A percentile compares a stretch with the other conserved stretches of the same genome.
phyloP scores from a whole-genome alignment of 2,113 vertebrate species.

The Peromyscus polionotus region DNA sequence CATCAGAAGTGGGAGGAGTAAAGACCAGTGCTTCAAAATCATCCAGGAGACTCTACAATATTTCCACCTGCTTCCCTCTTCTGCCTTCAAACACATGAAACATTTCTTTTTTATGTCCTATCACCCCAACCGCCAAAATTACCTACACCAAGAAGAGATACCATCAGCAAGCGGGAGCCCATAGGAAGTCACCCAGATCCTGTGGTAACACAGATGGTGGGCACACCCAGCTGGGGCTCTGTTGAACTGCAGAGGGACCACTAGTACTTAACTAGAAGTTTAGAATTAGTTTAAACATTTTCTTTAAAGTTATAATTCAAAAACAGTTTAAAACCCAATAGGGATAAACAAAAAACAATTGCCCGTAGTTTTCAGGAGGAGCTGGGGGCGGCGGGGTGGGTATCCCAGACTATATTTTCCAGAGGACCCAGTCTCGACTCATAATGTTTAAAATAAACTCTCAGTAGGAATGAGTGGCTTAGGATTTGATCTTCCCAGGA shows the following conservation, averaged over 20 bases:
- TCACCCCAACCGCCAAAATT: neutral
- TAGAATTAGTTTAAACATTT: neutral
- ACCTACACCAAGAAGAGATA: neutral
- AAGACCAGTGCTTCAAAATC: neutral
- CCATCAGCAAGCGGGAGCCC: neutral
- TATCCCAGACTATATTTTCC: neutral
- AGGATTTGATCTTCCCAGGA: conserved; percentile 39
- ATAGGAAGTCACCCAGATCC: neutral
- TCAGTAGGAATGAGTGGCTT: neutral
- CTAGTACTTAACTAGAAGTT: neutral
- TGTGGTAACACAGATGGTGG: neutral
- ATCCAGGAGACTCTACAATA: neutral
- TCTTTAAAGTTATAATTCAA: conserved; percentile 35
- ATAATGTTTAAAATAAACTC: neutral
- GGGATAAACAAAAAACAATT: neutral
- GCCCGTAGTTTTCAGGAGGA: neutral
- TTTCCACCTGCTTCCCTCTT: neutral
- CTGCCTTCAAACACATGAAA: neutral
- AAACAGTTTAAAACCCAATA: conserved; percentile 9
- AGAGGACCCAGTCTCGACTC: neutral
- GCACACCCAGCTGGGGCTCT: neutral
- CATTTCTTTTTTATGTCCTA: neutral
- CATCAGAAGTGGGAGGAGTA: neutral
- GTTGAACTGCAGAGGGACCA: neutral
- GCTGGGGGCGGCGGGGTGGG: neutral